Base-by-base conservation (phyloP, 2,888 invertebrate genomes). In the Acrobasis suavella region DNA sequence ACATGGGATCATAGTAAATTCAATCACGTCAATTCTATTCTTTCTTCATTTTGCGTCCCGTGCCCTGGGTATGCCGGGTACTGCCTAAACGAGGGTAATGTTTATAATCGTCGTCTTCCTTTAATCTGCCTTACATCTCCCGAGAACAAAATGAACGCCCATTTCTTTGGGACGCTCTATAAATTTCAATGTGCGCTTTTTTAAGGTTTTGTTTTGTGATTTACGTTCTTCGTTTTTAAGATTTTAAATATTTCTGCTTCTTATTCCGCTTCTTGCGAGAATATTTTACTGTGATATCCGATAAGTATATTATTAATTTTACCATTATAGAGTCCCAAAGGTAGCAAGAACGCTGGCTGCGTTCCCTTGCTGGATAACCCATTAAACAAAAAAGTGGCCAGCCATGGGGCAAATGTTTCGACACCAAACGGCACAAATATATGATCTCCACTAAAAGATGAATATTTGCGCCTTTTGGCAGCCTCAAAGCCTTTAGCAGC, bases 81-180 rank as follows among this genome's bases (percentile, higher is more conserved):
- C 58, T 22, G 37, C 49, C 62, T 62, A 65, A 69, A 67, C 64
- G 67, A 65, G 69, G 73, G 69, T 73, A 72, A 76, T 75, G 76
- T 75, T 74, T 75, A 77, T 73, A 72, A 60, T 65, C 56, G 58
- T 56, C 51, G 17, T 56, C 55, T 38, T 62, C 42, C 64, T 62
- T 64, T 67, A 65, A 65, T 65, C 64, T 62, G 37, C 50, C 32
- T 32, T 42, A 39, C 63, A 54, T 56, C 56, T 62, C 38, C 22
- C 50, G 51, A 54, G 54, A 37, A 62, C 49, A 55, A 62, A 62
- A 62, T 62, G 62, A 55, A 56, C 55, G 38, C 51, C 38, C 38
- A 60, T 55, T 50, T 62, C 55, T 62, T 62, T 55, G 14, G 60
- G 54, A 62, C 54, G 50, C 22, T 62, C 49, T 62, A 62, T 46